Conservation (phyloP, 2,797 vertebrate genomes). For the Psittacula derbiana region DNA sequence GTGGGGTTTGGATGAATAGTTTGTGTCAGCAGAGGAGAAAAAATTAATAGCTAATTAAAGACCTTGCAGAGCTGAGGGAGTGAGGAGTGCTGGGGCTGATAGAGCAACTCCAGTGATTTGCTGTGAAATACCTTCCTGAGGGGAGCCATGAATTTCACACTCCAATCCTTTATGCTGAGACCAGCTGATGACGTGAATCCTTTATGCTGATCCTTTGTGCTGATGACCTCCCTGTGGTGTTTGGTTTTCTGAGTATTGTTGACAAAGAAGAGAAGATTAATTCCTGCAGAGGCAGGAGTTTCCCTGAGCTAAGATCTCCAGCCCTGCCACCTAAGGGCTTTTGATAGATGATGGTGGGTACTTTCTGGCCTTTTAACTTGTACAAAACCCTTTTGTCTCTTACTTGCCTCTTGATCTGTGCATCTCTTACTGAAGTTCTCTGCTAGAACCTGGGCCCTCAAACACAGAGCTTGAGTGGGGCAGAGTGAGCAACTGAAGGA, state of each 20-base stretch:
- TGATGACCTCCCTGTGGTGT: background rate
- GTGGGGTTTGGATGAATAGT: background rate
- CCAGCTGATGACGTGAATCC: background rate
- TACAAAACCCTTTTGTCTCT: background rate
- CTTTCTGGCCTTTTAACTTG: background rate
- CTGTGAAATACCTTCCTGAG: constrained; percentile 1
- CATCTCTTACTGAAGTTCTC: background rate
- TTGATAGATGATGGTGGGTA: background rate
- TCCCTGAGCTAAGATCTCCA: background rate
- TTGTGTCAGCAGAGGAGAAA: background rate
- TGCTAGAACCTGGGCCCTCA: background rate
- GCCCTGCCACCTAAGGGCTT: background rate
- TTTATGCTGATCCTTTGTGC: background rate
- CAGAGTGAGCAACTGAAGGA: background rate
- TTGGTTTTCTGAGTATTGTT: background rate
- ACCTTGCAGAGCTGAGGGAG: background rate
- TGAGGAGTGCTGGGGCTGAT: background rate
- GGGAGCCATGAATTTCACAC: background rate
- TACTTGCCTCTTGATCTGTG: background rate
- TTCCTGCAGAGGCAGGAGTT: background rate
- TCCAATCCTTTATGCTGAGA: background rate
- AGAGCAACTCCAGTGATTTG: background rate
- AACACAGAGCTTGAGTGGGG: background rate
- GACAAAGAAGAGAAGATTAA: background rate
- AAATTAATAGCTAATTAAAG: background rate